Base-by-base conservation (phyloP, 2,797 vertebrate genomes). In the Tokudaia muenninki region DNA sequence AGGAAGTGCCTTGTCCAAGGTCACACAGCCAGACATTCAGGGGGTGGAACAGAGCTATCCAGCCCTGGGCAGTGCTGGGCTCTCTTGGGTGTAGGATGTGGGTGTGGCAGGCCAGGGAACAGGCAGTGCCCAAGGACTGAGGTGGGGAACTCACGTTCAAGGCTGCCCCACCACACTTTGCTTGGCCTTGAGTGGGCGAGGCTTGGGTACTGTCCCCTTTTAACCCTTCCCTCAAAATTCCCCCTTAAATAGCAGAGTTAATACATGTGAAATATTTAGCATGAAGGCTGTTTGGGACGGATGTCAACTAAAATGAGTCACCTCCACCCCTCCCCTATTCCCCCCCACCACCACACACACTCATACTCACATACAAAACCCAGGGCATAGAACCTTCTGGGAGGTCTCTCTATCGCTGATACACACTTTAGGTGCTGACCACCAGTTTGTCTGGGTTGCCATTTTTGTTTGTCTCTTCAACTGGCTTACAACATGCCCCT, bases 51-150 rank as follows among this genome's bases (percentile, higher is more conserved):
- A 80, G 82, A 83, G 86, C 37, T 90, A 90, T 89, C 95, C 97
- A 97, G 96, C 67, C 80, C 72, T 31, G 94, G 97, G 97, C 94
- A 96, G 95, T 44, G 77, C 96, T 74, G 95, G 95, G 94, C 70
- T 74, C 96, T 94, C 91, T n/a, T 81, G 97, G 97, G 97, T 96
- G 94, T 92, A 94, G 88, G 59, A 34, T 2, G 81, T 80, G 83
- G 97, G 97, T 89, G 97, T 95, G 97, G 96, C 95, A 91, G 89
- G 91, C 96, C 94, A 97, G 94, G 92, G 97, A 97, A 97, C 97
- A 96, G 89, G 83, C 97, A 95, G 97, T 97, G 72, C 97, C 91
- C 59, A 4, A 87, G 95, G 91, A 96, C 74, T 2, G 31, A 97
- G 94, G 97, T 88, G 95, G 84, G 89, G 94, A 91, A 87, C 65